phyloP scores from a whole-genome alignment of 1,140 invertebrate genomes.

The Battus philenor region DNA sequence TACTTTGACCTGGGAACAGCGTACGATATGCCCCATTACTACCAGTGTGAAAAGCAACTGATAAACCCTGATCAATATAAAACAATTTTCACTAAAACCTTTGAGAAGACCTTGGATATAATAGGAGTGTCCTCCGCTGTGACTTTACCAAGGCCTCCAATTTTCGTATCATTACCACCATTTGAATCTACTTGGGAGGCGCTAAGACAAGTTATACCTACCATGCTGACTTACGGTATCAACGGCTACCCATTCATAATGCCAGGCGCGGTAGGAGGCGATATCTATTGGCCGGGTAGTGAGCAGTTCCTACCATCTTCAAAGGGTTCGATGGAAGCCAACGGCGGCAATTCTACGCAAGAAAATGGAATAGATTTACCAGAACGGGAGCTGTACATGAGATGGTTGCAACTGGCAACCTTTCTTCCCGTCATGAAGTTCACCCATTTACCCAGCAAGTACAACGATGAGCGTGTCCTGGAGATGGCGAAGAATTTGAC shows the following conservation, averaged over 20 bases:
- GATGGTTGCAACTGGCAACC: slow-evolving; percentile 96
- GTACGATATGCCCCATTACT: slow-evolving; percentile 91
- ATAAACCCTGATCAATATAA: slow-evolving; percentile 90
- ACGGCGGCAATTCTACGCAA: too few relatives aligned
- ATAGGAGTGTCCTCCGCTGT: slow-evolving; percentile 91
- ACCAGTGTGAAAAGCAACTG: slow-evolving; percentile 83
- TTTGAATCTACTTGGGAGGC: slow-evolving; percentile 93
- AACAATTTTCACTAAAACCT: slow-evolving; percentile 81
- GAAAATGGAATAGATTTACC: slow-evolving; percentile 80
- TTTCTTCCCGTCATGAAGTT: slow-evolving; percentile 96
- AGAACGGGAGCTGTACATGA: slow-evolving; percentile 91
- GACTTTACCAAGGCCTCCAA: slow-evolving; percentile 86
- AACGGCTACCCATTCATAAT: slow-evolving; percentile 95
- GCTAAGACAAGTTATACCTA: slow-evolving; percentile 89
- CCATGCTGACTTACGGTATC: slow-evolving; percentile 89
- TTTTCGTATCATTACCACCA: slow-evolving; percentile 91
- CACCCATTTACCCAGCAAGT: slow-evolving; percentile 91
- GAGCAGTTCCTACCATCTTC: slow-evolving; percentile 68
- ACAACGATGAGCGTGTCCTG: slow-evolving; percentile 85
- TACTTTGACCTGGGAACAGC: slow-evolving; percentile 93
- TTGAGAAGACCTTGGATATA: slow-evolving; percentile 80
- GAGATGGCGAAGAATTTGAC: slow-evolving; percentile 87
- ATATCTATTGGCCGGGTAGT: slow-evolving; percentile 79
- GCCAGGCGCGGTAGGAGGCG: slow-evolving; percentile 94
- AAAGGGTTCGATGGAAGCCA: slow-evolving; percentile 44